Base-by-base conservation (phyloP, 1,140 invertebrate genomes). In the Euura lappo region DNA sequence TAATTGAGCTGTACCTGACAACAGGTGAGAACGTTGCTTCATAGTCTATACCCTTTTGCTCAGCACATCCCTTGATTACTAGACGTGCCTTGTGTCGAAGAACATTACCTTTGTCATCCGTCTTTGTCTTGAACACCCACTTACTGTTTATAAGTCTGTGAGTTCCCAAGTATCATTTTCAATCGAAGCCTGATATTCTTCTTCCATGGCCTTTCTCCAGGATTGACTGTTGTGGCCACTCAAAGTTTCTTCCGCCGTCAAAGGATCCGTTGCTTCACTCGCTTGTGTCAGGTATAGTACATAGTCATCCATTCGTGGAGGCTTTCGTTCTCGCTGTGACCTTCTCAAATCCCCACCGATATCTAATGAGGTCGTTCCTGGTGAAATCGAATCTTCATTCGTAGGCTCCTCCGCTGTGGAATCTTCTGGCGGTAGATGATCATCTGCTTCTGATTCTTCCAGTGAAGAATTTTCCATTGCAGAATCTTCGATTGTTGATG, bases 121-220 rank as follows among this genome's bases (percentile, higher is more conserved):
- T 65, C 71, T 87, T 86, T 5, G 60, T 73, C 74, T 79, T 82
- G 45, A 77, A 86, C 4, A 86, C 79, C 83, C 83, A 85, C 75
- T 81, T 81, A 68, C 80, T 84, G 71, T 83, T 70, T 51, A 87
- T 80, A 74, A 68, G 67, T 84, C 76, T 43, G 81, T 79, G 45
- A 86, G 13, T 4, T 81, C 80, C 84, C 85, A 86, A 7, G 78
- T 77, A 47, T 78, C 67, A 11, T 79, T 80, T 43, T 76, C 65
- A 46, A 68, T 44, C 2, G 77, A 71, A 47, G 73, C 47, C 10
- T 78, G 47, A 51, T 51, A 51, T 11, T 51, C 47, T 51, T 51
- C 47, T 51, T 51, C 2, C 47, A 51, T 51, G 47, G 47, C 47
- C 47, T 51, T 2, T 28, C 2, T 51, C 47, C 47, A 51, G 47